phyloP scores from a whole-genome alignment of 2,113 vertebrate species.

The Anseranas semipalmata region DNA sequence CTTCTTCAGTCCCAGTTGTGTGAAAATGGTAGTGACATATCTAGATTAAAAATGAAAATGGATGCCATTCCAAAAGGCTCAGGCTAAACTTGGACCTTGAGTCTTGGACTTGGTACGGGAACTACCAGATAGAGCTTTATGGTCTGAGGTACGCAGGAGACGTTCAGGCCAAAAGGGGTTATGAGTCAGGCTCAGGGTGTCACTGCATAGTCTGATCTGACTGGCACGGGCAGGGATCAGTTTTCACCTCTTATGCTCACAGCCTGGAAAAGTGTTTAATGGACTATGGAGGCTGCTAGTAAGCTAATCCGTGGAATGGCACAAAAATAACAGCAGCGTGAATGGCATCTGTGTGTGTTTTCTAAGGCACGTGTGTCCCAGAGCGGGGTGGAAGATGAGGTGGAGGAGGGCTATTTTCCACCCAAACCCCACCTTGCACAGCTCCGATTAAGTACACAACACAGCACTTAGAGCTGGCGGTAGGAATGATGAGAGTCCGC shows the following conservation, averaged over 20 bases:
- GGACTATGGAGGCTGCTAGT: background rate
- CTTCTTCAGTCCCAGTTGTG: background rate
- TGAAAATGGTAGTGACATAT: background rate
- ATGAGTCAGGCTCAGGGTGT: constrained; percentile 7
- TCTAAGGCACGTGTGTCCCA: background rate
- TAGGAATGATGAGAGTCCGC: background rate
- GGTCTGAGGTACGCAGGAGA: background rate
- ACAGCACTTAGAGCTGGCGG: background rate
- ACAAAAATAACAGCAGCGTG: background rate
- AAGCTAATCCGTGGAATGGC: background rate
- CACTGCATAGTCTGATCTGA: background rate
- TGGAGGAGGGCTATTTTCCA: background rate
- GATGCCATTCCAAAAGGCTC: background rate
- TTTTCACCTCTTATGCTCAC: background rate
- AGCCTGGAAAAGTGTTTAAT: background rate
- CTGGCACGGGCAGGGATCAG: background rate
- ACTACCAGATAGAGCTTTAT: background rate
- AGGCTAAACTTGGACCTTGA: background rate
- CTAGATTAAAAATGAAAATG: background rate
- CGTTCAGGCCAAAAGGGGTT: background rate
- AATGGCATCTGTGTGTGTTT: background rate
- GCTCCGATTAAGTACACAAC: background rate
- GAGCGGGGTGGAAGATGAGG: background rate
- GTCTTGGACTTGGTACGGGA: background rate
- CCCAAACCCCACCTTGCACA: background rate